phyloP scores from a whole-genome alignment of 2,888 invertebrate species.

The Amaurobius ferox region DNA sequence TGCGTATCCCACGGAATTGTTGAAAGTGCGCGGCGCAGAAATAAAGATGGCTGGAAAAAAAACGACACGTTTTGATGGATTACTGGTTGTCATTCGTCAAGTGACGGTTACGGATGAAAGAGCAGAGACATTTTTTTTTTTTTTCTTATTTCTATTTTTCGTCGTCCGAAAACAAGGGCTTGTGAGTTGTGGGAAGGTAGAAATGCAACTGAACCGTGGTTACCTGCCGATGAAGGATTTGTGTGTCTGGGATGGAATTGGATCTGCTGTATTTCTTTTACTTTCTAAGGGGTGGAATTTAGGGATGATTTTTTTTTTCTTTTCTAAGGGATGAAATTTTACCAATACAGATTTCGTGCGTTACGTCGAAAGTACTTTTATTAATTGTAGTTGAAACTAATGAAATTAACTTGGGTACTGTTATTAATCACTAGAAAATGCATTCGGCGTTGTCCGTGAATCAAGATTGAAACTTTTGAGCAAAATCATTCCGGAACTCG shows the following conservation, averaged over 20 bases:
- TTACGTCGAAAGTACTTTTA: no score
- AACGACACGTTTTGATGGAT: slow-evolving; percentile 60
- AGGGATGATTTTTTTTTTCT: no score
- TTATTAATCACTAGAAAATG: no score
- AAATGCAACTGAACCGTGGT: background rate
- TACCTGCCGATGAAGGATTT: background rate
- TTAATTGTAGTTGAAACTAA: no score
- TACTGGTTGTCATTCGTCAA: slow-evolving; percentile 61
- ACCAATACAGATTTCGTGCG: no score
- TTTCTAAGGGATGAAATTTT: no score
- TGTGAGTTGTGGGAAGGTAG: no score
- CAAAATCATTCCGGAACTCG: no score
- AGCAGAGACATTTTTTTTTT: slow-evolving; percentile 12
- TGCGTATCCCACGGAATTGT: background rate
- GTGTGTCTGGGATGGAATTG: background rate
- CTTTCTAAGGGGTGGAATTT: no score
- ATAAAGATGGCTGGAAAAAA: background rate
- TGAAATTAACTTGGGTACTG: no score
- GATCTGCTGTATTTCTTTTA: background rate
- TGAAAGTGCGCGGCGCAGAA: background rate
- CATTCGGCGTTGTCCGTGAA: no score
- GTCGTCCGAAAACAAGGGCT: slow-evolving; percentile 5
- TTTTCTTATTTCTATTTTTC: background rate
- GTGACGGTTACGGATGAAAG: slow-evolving; percentile 44
- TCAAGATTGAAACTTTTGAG: no score